Conservation (phyloP, 1,140 invertebrate species). For the Hycleus phaleratus region DNA sequence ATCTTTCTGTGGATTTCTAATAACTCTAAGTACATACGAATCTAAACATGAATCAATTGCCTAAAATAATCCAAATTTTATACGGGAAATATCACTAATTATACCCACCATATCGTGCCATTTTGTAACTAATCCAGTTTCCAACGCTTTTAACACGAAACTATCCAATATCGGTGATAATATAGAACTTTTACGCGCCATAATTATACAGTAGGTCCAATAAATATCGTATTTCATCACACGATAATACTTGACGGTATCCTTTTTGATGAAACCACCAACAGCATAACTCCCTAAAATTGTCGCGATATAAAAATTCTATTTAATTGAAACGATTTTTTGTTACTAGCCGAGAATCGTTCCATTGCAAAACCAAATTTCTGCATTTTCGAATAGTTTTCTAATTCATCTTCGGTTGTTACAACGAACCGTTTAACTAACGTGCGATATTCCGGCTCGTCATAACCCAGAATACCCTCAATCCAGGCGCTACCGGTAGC, state of each 20-base stretch:
- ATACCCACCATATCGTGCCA: conserved; percentile 33
- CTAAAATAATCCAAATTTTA: conserved; percentile 1
- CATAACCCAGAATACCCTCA: conserved; percentile 19
- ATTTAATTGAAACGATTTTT: background rate
- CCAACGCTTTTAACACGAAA: conserved; percentile 30
- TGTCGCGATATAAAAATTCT: background rate
- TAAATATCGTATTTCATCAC: conserved; percentile 50
- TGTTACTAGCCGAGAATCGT: conserved; percentile 23
- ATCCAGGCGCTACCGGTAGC: conserved; percentile 28
- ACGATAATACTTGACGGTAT: conserved; percentile 43
- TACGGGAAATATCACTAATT: background rate
- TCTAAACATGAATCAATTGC: conserved; percentile 4
- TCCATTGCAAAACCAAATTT: conserved; percentile 26
- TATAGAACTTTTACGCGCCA: conserved; percentile 48
- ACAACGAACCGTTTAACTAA: conserved; percentile 21
- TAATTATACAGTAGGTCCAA: conserved; percentile 49
- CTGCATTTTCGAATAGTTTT: conserved; percentile 12
- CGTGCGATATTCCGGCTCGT: conserved; percentile 17
- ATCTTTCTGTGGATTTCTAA: background rate
- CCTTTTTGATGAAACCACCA: conserved; percentile 48
- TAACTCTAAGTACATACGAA: conserved; percentile 1
- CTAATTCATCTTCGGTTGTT: conserved; percentile 16
- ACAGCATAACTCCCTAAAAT: conserved; percentile 43
- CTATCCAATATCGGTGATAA: conserved; percentile 30
- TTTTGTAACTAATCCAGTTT: conserved; percentile 31